Evolutionary conservation across 2,888 invertebrate species (phyloP).

Genomic region (Agrenia bidenticulata): DNA sequence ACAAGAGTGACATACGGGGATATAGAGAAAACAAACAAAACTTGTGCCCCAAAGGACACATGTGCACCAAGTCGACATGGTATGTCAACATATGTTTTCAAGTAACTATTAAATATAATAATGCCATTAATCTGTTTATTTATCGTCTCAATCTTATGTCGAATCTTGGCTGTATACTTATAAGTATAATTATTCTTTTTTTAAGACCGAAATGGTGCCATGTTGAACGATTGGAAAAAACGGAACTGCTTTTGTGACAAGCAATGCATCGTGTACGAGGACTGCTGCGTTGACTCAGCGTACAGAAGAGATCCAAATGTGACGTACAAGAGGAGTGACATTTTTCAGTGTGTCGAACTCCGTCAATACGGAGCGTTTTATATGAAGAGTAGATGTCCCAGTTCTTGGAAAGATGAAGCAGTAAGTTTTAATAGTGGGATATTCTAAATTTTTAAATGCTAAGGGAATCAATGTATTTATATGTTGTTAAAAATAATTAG

Average conservation of each 20-base stretch:
- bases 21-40: slow-evolving; percentile 51
- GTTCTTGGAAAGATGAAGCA: slow-evolving; percentile 55
- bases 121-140: no score
- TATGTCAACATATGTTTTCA: slow-evolving; percentile 17
- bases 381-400: slow-evolving; percentile 57
- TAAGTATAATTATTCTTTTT: slow-evolving; percentile 3
- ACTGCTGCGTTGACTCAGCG: slow-evolving; percentile 58
- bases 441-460: slow-evolving; percentile 2
- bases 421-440: slow-evolving; percentile 36
- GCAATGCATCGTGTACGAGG: slow-evolving; percentile 57
- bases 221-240: slow-evolving; percentile 55
- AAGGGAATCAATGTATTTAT: no score
- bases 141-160: no score
- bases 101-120: neutral
- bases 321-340: slow-evolving; percentile 54
- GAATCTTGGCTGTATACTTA: no score
- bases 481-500: no score
- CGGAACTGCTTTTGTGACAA: slow-evolving; percentile 59
- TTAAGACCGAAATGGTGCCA: slow-evolving; percentile 50
- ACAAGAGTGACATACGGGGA: slow-evolving; percentile 52
- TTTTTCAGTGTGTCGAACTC: slow-evolving; percentile 56
- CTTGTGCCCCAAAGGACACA: slow-evolving; percentile 51
- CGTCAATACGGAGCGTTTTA: slow-evolving; percentile 56
- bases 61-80: slow-evolving; percentile 51
- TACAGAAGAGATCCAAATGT: slow-evolving; percentile 53